Evolutionary conservation across 2,797 vertebrate genomes (phyloP).

Genomic region (Tapera naevia): DNA sequence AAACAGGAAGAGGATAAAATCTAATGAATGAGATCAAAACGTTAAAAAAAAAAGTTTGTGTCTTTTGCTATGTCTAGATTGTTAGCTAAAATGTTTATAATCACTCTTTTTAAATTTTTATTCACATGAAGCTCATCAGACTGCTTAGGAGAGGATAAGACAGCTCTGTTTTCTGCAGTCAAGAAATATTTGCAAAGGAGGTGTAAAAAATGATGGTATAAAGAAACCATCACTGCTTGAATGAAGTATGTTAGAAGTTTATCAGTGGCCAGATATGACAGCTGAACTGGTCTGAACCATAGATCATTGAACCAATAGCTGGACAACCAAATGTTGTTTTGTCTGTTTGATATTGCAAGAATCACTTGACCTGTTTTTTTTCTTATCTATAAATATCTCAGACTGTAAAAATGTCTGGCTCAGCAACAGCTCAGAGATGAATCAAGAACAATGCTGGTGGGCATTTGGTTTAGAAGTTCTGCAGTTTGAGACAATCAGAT

Average conservation of each 20-base stretch:
- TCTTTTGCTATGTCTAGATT: background rate
- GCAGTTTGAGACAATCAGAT: background rate
- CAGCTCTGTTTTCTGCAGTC: background rate
- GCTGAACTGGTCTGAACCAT: background rate
- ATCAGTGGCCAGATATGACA: background rate
- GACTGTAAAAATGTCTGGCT: background rate
- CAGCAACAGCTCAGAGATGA: background rate
- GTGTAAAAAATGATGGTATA: background rate
- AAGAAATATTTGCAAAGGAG: background rate
- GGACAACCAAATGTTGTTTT: background rate
- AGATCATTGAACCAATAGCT: background rate
- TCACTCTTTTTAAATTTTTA: background rate
- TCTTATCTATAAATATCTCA: background rate
- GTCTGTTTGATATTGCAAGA: background rate
- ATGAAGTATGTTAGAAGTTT: background rate
- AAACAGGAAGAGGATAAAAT: background rate
- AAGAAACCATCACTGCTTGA: background rate
- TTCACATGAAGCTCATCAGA: background rate
- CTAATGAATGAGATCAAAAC: background rate
- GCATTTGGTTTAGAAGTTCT: background rate
- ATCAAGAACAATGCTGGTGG: background rate
- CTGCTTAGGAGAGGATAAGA: background rate
- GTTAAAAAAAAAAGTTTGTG: background rate
- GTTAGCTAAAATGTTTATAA: background rate
- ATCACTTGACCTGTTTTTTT: background rate